A percentile compares a stretch with the other conserved stretches of the same genome.
Conservation (phyloP, 2,888 invertebrate species). For the Pycnomerus fuliginosus region DNA sequence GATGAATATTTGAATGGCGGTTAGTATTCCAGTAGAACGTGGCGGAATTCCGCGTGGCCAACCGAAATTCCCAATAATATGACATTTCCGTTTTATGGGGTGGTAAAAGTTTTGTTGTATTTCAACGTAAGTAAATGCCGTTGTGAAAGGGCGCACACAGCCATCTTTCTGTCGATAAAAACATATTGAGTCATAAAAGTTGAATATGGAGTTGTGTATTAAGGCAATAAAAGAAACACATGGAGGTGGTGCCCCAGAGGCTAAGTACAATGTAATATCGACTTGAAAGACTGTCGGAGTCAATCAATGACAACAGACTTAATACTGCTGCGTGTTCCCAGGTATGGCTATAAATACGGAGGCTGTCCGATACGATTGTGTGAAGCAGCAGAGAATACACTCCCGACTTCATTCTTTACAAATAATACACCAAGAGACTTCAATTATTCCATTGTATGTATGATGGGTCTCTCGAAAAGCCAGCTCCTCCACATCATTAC, state of each 20-base stretch:
- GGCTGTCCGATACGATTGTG: too few species aligned
- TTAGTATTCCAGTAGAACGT: constrained; percentile 16
- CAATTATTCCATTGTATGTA: constrained; percentile 43
- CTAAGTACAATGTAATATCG: constrained; percentile 18
- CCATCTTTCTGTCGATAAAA: constrained; percentile 7
- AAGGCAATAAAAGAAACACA: constrained; percentile 15
- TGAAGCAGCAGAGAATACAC: too few species aligned
- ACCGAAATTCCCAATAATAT: too few species aligned
- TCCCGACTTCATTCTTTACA: constrained; percentile 45
- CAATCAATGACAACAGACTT: too few species aligned
- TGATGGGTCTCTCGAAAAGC: constrained; percentile 41
- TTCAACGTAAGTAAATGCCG: too few species aligned
- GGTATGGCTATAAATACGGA: too few species aligned
- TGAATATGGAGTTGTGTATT: constrained; percentile 13
- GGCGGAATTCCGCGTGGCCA: constrained; percentile 8
- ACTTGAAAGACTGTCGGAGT: constrained; percentile 17
- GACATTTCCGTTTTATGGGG: too few species aligned
- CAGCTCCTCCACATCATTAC: constrained; percentile 39
- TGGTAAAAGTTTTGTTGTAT: too few species aligned
- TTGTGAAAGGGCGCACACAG: constrained; percentile 2
- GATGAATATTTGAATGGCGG: constrained; percentile 17
- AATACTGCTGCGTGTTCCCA: too few species aligned
- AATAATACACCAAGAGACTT: constrained; percentile 37
- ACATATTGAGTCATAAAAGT: constrained; percentile 16
- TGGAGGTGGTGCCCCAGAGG: constrained; percentile 11